Evolutionary conservation across 1,140 invertebrate species (phyloP).

Genomic region (Drosophila azteca): DNA sequence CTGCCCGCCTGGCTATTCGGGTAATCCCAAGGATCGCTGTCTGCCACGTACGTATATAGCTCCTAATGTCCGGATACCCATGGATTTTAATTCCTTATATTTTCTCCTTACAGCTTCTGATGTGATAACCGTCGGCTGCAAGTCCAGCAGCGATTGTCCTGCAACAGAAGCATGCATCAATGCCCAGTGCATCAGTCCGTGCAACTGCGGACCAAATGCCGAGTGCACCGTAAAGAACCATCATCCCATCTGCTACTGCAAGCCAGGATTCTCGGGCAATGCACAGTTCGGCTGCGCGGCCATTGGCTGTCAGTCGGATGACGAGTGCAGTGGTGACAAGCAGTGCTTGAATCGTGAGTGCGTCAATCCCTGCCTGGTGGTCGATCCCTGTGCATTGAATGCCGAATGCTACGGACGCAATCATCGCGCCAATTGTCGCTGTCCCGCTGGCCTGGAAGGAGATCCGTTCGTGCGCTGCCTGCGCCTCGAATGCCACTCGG

Average conservation of each 20-base stretch:
- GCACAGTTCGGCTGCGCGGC: constrained; percentile 91
- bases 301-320: constrained; percentile 92
- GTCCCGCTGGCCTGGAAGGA: constrained; percentile 88
- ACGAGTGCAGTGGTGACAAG: constrained; percentile 90
- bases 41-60: constrained; percentile 88
- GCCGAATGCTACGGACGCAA: constrained; percentile 92
- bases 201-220: constrained; percentile 92
- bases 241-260: constrained; percentile 92
- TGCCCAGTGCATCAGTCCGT: constrained; percentile 90
- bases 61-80: rapidly evolving
- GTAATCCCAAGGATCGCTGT: constrained; percentile 90
- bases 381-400: constrained; percentile 91
- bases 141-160: constrained; percentile 91
- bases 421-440: constrained; percentile 91
- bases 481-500: constrained; percentile 90
- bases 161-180: constrained; percentile 92
- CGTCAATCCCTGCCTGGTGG: constrained; percentile 90
- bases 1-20: constrained; percentile 90
- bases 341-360: constrained; percentile 93
- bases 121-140: constrained; percentile 88
- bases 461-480: constrained; percentile 91
- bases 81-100: not conserved
- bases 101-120: constrained; percentile 84
- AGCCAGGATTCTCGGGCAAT: constrained; percentile 91
- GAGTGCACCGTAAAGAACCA: constrained; percentile 92